These are phyloP conservation scores for Troilus luridus DNA, from an alignment of 2,888 invertebrate genomes.

Conservation along the genomic window DNA sequence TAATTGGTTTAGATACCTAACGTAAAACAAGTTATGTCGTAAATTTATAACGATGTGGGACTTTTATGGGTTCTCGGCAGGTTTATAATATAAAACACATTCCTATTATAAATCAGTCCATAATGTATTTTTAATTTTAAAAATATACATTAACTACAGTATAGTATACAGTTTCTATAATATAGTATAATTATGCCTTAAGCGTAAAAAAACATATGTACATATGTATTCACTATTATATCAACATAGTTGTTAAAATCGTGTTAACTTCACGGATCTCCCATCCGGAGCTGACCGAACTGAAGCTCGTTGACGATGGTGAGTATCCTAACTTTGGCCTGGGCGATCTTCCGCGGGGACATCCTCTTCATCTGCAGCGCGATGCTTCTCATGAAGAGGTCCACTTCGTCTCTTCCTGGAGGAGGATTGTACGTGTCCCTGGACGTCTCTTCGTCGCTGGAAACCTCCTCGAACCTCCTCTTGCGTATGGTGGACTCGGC, in stretches of 20 bases:
- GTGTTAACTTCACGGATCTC: neutral
- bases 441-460: neutral
- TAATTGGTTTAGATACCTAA: too few species aligned
- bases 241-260: neutral
- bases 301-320: conserved; percentile 30
- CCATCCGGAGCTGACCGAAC: conserved; percentile 24
- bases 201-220: neutral
- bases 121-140: neutral
- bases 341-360: neutral
- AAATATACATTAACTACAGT: neutral
- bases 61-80: too few species aligned
- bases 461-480: conserved; percentile 19
- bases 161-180: too few species aligned
- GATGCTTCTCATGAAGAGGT: conserved; percentile 17
- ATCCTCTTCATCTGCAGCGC: neutral
- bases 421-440: neutral
- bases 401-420: neutral
- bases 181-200: too few species aligned
- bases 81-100: neutral
- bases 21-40: too few species aligned
- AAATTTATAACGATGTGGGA: too few species aligned
- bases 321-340: conserved; percentile 25
- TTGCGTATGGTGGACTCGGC: neutral
- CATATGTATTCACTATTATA: neutral
- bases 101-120: neutral